Evolutionary conservation across 1,140 invertebrate genomes (phyloP), one percentile per base, ranked within the genome.

Genomic region (Brachionus koreanus): DNA sequence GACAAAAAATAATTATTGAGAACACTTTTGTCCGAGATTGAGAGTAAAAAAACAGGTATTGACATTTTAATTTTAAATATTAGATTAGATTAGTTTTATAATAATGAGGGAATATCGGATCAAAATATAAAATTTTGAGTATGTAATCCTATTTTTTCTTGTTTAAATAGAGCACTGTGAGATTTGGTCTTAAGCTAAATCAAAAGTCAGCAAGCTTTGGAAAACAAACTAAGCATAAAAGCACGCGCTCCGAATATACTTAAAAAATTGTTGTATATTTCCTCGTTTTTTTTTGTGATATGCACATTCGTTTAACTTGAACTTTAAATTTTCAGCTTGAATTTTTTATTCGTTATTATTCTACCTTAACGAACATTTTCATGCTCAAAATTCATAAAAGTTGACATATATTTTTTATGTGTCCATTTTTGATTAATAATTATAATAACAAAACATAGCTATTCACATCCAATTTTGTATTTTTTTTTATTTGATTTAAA

Each of bases 341-440:
- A 57, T 57, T 57, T 57, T 49, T 57, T 25, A 57, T 57, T 57
- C 49, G 16, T 57, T 57, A 29, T 19, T 16, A 57, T 57, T 57
- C 7, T 19, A 16, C 49, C 16, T 57, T 57, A 57, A 57, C 49
- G 49, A 57, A 57, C 49, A 57, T 57, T 57, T 42, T 57, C 7
- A 57, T 57, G 49, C 49, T 57, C 5, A 23, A 57, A 57, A 19
- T 57, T 57, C 19, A 19, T 57, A 57, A 57, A 57, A 57, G 49
- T 57, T 57, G 49, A 57, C 49, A 57, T 57, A 57, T 57, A 35
- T 35, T 65, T 29, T 3, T 37, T 63, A 5, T 16, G 33, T 65
- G 63, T 65, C 63, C 63, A 65, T 65, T 33, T 65, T 65, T 65
- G 13, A 65, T 65, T 10, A 65, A 65, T 65, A 37, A 65, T 5